phyloP scores from a whole-genome alignment of 2,888 invertebrate genomes.

The Lithophane semibrunnea region DNA sequence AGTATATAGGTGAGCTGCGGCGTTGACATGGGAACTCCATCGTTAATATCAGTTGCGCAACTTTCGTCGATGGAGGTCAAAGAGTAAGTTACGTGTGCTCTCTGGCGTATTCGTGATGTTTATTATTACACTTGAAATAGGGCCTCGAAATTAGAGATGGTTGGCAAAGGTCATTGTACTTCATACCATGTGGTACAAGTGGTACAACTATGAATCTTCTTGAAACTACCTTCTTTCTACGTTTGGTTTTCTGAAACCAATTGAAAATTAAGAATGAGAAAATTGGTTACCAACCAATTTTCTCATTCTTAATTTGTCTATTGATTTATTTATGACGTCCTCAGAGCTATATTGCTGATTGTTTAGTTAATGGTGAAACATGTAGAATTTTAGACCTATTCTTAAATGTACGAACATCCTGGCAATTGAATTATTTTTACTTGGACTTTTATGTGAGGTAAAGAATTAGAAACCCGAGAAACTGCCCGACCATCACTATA shows the following conservation, averaged over 20 bases:
- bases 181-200: background rate
- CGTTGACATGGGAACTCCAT: conserved; percentile 76
- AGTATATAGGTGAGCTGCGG: conserved; percentile 65
- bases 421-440: background rate
- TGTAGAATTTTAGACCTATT: background rate
- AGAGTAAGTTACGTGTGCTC: conserved; percentile 76
- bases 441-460: too few relatives aligned
- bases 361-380: background rate
- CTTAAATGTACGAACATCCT: background rate
- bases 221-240: background rate
- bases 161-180: background rate
- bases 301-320: background rate
- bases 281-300: background rate
- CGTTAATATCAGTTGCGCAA: conserved; percentile 74
- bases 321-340: background rate
- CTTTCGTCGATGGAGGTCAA: conserved; percentile 78
- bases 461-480: too few relatives aligned
- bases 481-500: too few relatives aligned
- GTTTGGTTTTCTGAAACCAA: background rate
- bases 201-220: background rate
- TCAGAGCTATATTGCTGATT: background rate
- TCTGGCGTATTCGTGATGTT: conserved; percentile 60
- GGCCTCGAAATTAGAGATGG: conserved; percentile 24
- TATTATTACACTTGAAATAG: conserved; percentile 56
- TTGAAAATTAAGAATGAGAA: background rate